Evolutionary conservation across 2,888 invertebrate species (phyloP), one percentile per base, ranked within the genome.

Genomic region (Vanessa cardui): DNA sequence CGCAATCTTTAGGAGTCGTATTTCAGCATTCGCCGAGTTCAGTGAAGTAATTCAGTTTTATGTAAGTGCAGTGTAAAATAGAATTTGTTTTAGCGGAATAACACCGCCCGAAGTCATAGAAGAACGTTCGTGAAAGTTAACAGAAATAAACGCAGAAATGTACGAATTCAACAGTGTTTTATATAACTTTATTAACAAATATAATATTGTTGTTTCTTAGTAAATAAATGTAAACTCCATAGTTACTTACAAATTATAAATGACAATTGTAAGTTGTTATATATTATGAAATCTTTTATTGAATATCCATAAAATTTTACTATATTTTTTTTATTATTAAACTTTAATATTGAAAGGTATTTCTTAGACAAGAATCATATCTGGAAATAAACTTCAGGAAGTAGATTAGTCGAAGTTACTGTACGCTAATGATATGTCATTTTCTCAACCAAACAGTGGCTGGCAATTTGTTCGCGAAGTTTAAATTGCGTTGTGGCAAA

Each of bases 401-500:
- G 39, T 39, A 56, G 33, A 56, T 56, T 56, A 56, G 33, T 18
- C 18, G n/a, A 56, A 39, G 33, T 56, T 56, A 56, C 56, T 56
- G 33, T 39, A 39, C 56, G 39, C 56, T 56, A 56, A 71, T 72
- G 63, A 64, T 66, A 68, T 62, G 69, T 72, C 72, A 69, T 72
- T 70, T 72, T 66, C 67, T 72, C 62, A 61, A 39, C 56, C 56
- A 68, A 72, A 65, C 68, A 71, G 67, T 59, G 62, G 72, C 56
- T 39, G 39, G 56, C 75, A 78, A 79, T 80, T 82, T 79, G 78
- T 77, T 76, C 72, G 61, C 69, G 68, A 81, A 84, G 80, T 83
- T 82, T 81, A 82, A 83, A 84, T 83, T 82, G 80, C 78, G 80
- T 79, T 80, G 79, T 75, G 77, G 78, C 72, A 65, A 68, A 71